Evolutionary conservation across 2,888 invertebrate species (phyloP).

Genomic region (Griposia aprilina): DNA sequence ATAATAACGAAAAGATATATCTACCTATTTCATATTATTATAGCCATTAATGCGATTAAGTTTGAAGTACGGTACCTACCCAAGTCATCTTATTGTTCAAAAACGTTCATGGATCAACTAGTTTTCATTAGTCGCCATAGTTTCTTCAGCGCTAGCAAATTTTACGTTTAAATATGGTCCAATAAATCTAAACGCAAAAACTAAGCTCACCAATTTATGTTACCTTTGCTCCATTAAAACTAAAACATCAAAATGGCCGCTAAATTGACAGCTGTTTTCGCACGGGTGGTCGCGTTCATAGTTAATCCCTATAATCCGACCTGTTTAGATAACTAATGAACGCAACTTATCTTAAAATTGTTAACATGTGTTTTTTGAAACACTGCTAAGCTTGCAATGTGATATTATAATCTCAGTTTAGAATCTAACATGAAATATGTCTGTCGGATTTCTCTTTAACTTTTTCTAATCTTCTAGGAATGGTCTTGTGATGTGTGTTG

Average conservation of each 20-base stretch:
- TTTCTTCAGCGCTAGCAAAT: constrained; percentile 29
- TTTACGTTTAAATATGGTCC: constrained; percentile 37
- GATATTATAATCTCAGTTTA: constrained; percentile 58
- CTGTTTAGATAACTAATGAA: constrained; percentile 83
- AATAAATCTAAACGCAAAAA: constrained; percentile 50
- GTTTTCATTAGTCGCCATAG: constrained; percentile 1
- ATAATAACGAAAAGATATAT: no score
- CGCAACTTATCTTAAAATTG: constrained; percentile 65
- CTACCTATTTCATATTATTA: no score
- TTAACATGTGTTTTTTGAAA: constrained; percentile 63
- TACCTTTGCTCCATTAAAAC: constrained; percentile 50
- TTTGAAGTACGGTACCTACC: no score
- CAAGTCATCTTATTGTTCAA: not conserved
- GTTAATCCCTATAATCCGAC: constrained; percentile 80
- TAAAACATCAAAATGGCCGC: constrained; percentile 65
- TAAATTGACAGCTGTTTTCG: constrained; percentile 79
- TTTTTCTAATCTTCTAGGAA: not conserved
- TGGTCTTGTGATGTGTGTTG: not conserved
- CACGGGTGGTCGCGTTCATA: constrained; percentile 82
- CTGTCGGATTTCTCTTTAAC: constrained; percentile 4
- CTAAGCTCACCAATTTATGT: constrained; percentile 35
- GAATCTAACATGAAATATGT: constrained; percentile 55
- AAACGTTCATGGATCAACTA: not conserved
- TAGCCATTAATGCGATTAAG: not conserved
- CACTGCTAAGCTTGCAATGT: constrained; percentile 51